Percentiles rank a stretch among this genome's conserved stretches.
Evolutionary conservation across 2,888 invertebrate species (phyloP).

Genomic region (Ametastegia equiseti): DNA sequence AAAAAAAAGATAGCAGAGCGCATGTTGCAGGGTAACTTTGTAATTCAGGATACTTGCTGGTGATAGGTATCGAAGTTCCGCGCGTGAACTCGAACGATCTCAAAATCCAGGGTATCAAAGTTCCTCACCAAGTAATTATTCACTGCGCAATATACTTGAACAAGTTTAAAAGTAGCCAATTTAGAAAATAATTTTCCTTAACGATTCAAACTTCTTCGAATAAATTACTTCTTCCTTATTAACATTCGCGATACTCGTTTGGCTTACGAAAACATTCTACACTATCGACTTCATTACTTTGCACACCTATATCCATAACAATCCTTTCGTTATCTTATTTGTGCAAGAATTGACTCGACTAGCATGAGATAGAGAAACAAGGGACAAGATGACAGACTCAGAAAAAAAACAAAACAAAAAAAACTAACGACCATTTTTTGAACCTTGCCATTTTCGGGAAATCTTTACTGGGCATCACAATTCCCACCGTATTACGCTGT

Average conservation of each 20-base stretch:
- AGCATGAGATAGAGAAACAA: no score
- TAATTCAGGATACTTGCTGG: neutral
- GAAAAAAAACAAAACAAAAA: no score
- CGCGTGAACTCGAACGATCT: neutral
- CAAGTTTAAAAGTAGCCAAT: neutral
- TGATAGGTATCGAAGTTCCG: constrained; percentile 23
- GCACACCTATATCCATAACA: neutral
- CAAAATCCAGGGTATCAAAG: neutral
- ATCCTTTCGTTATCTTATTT: neutral
- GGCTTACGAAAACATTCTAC: neutral
- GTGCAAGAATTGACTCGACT: no score
- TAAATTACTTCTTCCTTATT: neutral
- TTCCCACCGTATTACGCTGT: no score
- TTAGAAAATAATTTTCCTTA: constrained; percentile 1
- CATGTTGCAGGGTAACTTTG: constrained; percentile 6
- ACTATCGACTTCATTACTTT: neutral
- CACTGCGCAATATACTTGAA: constrained; percentile 11
- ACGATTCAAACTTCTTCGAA: constrained; percentile 9
- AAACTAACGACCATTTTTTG: no score
- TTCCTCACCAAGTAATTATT: constrained; percentile 35
- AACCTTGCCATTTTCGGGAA: no score
- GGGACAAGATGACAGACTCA: no score
- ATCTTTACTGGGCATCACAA: no score
- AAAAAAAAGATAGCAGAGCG: constrained; percentile 4
- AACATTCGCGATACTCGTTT: neutral